Evolutionary conservation across 1,140 invertebrate genomes (phyloP).

Genomic region (Thalassaphorura encarpata): DNA sequence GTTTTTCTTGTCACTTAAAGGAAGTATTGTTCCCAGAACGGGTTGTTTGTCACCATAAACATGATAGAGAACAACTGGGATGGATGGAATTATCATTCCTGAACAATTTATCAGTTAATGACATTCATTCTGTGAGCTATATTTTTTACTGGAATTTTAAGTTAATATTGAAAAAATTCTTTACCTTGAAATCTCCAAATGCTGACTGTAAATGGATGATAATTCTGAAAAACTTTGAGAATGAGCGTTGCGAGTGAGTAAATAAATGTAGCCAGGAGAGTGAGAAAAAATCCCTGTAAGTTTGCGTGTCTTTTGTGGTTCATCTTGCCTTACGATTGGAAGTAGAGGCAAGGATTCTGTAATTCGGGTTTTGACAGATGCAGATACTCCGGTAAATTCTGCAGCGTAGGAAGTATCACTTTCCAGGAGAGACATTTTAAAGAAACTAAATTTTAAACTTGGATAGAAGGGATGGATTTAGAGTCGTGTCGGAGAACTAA

Average conservation of each 20-base stretch:
- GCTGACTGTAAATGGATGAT: conserved; percentile 5
- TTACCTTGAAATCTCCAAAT: conserved; percentile 12
- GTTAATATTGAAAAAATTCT: too few relatives aligned
- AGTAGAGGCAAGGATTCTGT: not conserved
- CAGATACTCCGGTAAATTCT: not conserved
- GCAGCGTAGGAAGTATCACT: not conserved
- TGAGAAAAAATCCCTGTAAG: not conserved
- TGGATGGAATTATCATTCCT: conserved; percentile 6
- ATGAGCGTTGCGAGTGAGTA: conserved; percentile 4
- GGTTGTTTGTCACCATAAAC: not conserved
- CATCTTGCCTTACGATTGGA: too few relatives aligned
- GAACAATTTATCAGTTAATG: too few relatives aligned
- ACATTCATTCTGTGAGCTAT: too few relatives aligned
- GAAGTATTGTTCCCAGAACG: not conserved
- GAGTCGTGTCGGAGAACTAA: too few relatives aligned
- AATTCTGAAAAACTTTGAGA: conserved; percentile 1
- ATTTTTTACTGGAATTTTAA: too few relatives aligned
- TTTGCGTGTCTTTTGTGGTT: too few relatives aligned
- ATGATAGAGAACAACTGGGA: conserved; percentile 2
- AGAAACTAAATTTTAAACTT: too few relatives aligned
- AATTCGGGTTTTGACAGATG: not conserved
- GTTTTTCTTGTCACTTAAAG: not conserved
- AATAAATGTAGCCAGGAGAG: conserved; percentile 5
- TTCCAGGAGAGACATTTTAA: not conserved
- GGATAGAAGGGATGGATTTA: too few relatives aligned